Conservation (phyloP, 1,140 invertebrate species). For the Drosophila nigromelanica region DNA sequence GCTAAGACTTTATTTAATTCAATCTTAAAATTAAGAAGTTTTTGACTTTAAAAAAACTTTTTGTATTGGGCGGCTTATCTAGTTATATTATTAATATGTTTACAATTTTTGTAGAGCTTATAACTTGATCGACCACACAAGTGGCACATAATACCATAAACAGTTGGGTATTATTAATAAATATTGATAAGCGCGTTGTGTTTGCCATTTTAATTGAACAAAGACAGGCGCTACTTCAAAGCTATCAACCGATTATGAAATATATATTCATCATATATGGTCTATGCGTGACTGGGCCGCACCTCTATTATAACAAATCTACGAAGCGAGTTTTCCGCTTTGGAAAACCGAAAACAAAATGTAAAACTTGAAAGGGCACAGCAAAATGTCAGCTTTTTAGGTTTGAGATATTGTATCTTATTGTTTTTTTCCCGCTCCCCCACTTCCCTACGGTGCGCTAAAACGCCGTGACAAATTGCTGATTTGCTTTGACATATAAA, state of each 20-base stretch:
- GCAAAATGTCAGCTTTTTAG: conserved; percentile 30
- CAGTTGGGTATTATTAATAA: conserved; percentile 8
- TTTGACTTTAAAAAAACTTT: too few species aligned
- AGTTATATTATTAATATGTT: too few species aligned
- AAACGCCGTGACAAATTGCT: conserved; percentile 55
- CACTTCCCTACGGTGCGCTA: conserved; percentile 6
- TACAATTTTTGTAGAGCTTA: too few species aligned
- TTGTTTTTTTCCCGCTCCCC: not conserved
- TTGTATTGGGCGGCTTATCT: too few species aligned
- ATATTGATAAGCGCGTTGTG: conserved; percentile 30
- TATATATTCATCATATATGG: conserved; percentile 12
- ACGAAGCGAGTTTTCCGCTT: conserved; percentile 15
- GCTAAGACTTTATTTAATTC: too few species aligned
- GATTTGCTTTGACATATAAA: conserved; percentile 60
- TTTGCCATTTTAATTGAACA: conserved; percentile 23
- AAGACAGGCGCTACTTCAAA: conserved; percentile 25
- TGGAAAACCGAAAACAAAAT: conserved; percentile 12
- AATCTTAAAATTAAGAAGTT: too few species aligned
- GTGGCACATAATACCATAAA: conserved; percentile 6
- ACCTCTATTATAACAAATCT: conserved; percentile 24
- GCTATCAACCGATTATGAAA: conserved; percentile 37
- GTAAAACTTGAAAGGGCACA: conserved; percentile 37
- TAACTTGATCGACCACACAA: conserved; percentile 12
- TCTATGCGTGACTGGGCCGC: conserved; percentile 33
- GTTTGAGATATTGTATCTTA: conserved; percentile 25